Conservation (phyloP, 2,888 invertebrate genomes). For the Mythimna lalbum region DNA sequence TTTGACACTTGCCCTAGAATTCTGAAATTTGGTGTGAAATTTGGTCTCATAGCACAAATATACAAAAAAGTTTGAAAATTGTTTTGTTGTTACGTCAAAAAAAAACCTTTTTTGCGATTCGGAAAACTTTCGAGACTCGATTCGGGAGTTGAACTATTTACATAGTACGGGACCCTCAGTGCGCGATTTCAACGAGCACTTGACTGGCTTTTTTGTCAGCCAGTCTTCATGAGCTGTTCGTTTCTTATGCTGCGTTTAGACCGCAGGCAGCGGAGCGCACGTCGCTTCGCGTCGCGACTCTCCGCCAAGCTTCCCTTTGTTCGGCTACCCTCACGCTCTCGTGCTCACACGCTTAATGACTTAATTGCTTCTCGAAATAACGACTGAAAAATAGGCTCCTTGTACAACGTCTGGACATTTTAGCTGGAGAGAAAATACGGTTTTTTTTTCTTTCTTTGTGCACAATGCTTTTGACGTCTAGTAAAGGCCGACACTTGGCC, state of each 20-base stretch:
- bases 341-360: slow-evolving; percentile 58
- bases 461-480: slow-evolving; percentile 18
- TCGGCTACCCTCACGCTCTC: slow-evolving; percentile 42
- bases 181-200: no score
- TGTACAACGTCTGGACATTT: slow-evolving; percentile 30
- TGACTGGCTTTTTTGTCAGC: not conserved
- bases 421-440: slow-evolving; percentile 6
- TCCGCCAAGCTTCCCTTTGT: slow-evolving; percentile 58
- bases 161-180: no score
- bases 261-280: slow-evolving; percentile 34
- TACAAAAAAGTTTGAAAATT: no score
- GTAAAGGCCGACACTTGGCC: slow-evolving; percentile 4
- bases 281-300: slow-evolving; percentile 6
- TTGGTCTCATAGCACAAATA: no score
- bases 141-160: no score
- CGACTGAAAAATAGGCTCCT: slow-evolving; percentile 48
- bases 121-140: no score
- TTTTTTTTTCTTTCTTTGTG: slow-evolving; percentile 31
- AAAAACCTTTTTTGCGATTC: no score
- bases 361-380: slow-evolving; percentile 64
- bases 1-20: no score
- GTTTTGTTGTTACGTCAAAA: no score
- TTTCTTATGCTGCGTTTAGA: slow-evolving; percentile 33
- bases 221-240: slow-evolving; percentile 18
- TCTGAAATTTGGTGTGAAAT: no score